Base-by-base conservation (phyloP, 2,888 invertebrate genomes). In the Colostygia pectinataria region DNA sequence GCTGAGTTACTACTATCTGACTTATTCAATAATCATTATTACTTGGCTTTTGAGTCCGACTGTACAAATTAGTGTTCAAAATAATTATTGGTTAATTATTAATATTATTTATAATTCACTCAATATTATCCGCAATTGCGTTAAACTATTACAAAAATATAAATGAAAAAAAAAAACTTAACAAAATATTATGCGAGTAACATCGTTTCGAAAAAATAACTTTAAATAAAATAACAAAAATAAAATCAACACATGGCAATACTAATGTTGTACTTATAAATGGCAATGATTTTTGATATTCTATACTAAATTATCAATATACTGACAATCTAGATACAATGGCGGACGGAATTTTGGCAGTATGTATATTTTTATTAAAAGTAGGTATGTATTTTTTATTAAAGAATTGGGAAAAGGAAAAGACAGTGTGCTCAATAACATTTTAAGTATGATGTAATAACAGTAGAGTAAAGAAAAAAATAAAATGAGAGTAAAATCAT, bases 251-350 rank as follows among this genome's bases (percentile, higher is more conserved):
- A 33, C 39, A 40, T 47, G 42, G 29, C 34, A 42, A 43, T 39
- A 49, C 32, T 29, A n/a, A 37, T 39, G 28, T 59, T 57, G 56
- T 59, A 57, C 57, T 55, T 40, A 49, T 39, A 33, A 29, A 42
- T 55, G 57, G 53, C 55, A 57, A 50, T 32, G 15, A 6, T 5
- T 14, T 14, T 15, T 1, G 4, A 20, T 20, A 2, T 20, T 20
- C 20, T 6, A 32, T 5, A 32, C 18, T 32, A 5, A 12, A 4
- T 28, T 3, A 12, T 28, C 24, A 24, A 24, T 8, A 24, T 0
- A 25, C 2, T n/a, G 9, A 8, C 1, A 25, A n/a, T 25, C 3
- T 9, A n/a, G n/a, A 20, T 6, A 20, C 1, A 20, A 33, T 33
- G 18, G 3, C 10, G 39, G 39, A 39, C 39, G 39, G 39, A 39